A percentile compares a stretch with the other conserved stretches of the same genome.
phyloP scores from a whole-genome alignment of 2,113 vertebrate species.

The Corydoras sp. region DNA sequence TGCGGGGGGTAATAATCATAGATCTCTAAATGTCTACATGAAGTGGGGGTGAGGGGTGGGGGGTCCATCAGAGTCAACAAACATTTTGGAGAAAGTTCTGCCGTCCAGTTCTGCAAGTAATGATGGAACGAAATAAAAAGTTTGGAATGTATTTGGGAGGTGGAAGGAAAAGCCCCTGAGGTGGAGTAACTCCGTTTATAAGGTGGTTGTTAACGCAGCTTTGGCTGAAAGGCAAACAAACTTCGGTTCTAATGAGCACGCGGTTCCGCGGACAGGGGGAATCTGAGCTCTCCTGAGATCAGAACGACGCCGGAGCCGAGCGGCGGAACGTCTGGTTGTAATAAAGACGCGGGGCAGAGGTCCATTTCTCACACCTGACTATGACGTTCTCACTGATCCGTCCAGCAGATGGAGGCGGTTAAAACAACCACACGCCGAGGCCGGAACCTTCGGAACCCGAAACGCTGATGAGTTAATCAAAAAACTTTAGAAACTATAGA shows the following conservation, averaged over 20 bases:
- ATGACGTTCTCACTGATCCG: neutral
- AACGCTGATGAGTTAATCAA: too few relatives aligned
- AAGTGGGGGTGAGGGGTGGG: too few relatives aligned
- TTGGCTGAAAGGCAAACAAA: neutral
- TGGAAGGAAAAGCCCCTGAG: slow-evolving; percentile 7
- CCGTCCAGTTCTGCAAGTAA: too few relatives aligned
- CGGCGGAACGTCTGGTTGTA: slow-evolving; percentile 4
- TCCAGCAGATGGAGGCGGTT: neutral
- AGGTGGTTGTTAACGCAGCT: neutral
- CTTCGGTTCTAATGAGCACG: neutral
- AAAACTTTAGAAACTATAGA: neutral
- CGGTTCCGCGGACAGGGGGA: neutral
- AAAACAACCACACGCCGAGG: too few relatives aligned
- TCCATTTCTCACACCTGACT: neutral
- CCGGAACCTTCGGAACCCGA: too few relatives aligned
- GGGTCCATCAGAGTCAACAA: too few relatives aligned
- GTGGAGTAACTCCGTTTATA: neutral
- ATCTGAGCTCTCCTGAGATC: neutral
- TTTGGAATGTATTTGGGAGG: neutral
- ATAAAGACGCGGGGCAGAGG: neutral
- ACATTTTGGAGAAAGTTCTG: too few relatives aligned
- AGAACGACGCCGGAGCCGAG: neutral
- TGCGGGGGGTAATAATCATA: too few relatives aligned
- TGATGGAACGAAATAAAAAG: too few relatives aligned
- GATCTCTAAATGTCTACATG: too few relatives aligned